Evolutionary conservation across 2,797 vertebrate genomes (phyloP), one percentile per base, ranked within the genome.

Genomic region (Lacerta bilineata): DNA sequence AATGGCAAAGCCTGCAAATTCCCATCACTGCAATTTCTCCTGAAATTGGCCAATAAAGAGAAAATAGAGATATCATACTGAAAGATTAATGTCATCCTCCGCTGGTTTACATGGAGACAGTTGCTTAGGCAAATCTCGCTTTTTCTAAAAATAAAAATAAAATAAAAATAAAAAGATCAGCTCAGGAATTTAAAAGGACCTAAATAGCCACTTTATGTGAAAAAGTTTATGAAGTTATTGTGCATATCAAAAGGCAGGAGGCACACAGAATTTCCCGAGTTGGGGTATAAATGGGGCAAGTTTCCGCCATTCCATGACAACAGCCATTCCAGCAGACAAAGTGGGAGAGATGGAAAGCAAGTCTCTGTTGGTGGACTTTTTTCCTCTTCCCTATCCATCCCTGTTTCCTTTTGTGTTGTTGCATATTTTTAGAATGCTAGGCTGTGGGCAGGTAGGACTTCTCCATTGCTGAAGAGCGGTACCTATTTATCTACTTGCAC

Each of bases 11-110:
- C 11, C 86, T 66, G 18, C 8, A 88, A 90, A 88, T 80, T 84
- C 33, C 43, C 36, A 33, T 50, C 9, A 8, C 3, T 85, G 83
- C 2, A 89, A 71, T 87, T 87, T 74, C 13, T 84, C 87, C 50
- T 74, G 71, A 92, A 94, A 89, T 8, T 46, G 43, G 86, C 2
- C 5, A 78, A 88, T 86, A 68, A 59, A 78, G 66, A 80, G 84
- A 91, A 90, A 43, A 10, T 43, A 50, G 17, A 69, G 25, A 33
- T 10, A 68, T 27, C 18, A 29, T 88, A 5, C 46, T 89, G 41
- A 89, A 13, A 91, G 39, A 69, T 89, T 75, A 69, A 46, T 85
- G 41, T 33, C 85, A 72, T 83, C 83, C 69, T 85, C 36, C 78
- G 33, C 0, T 1, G 50, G 23, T 83, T 77, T 94, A 8, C n/a